Conservation (phyloP, 64 coral and sea anemone species). For the Orbicella faveolata region DNA sequence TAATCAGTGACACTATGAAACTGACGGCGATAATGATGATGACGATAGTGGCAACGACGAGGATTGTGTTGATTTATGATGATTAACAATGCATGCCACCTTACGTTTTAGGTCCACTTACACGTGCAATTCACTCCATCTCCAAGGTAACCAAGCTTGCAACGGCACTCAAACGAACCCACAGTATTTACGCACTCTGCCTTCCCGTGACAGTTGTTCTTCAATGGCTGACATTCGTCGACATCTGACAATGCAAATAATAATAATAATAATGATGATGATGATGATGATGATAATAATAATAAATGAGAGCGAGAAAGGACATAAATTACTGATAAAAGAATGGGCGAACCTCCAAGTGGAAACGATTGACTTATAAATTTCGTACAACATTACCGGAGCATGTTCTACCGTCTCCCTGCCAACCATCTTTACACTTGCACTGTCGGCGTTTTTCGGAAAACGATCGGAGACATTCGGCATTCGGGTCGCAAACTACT, state of each 20-base stretch:
- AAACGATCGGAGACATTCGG: slow-evolving; percentile 41
- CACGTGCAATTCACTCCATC: slow-evolving; percentile 31
- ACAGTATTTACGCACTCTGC: slow-evolving; percentile 35
- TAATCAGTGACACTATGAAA: no score
- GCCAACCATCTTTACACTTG: slow-evolving; percentile 32
- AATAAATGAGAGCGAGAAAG: no score
- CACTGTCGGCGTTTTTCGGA: slow-evolving; percentile 32
- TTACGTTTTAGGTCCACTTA: background rate
- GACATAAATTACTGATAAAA: no score
- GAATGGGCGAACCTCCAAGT: no score
- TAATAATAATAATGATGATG: no score
- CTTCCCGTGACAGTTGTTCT: slow-evolving; percentile 24
- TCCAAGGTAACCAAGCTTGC: slow-evolving; percentile 34
- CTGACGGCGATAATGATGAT: no score
- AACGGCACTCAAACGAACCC: slow-evolving; percentile 32
- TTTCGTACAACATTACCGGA: background rate
- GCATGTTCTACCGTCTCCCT: slow-evolving; percentile 27
- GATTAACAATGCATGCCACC: no score
- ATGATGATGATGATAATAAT: no score
- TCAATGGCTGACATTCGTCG: slow-evolving; percentile 48
- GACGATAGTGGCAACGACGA: no score
- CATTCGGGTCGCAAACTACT: slow-evolving; percentile 41
- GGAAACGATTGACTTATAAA: no score
- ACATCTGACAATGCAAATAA: slow-evolving; percentile 17
- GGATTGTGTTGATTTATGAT: no score